A percentile compares a stretch with the other conserved stretches of the same genome.
Evolutionary conservation across 2,113 vertebrate species (phyloP).

Genomic region (Hemiprocne comata): DNA sequence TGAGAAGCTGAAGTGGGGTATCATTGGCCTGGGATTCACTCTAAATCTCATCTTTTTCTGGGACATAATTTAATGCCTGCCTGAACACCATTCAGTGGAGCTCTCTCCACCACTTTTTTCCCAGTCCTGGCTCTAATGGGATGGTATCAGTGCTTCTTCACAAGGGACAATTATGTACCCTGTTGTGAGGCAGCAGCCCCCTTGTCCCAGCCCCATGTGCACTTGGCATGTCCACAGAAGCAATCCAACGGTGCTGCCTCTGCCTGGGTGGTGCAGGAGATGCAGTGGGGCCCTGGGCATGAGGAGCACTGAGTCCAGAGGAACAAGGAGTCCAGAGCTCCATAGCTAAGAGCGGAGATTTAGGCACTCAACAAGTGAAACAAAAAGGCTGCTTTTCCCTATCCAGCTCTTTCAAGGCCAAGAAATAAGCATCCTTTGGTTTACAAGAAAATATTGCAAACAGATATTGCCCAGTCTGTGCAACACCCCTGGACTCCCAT

Average conservation of each 20-base stretch:
- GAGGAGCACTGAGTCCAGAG: neutral
- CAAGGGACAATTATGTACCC: neutral
- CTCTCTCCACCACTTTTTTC: neutral
- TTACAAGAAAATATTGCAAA: neutral
- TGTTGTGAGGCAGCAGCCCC: neutral
- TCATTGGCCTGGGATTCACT: neutral
- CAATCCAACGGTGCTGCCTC: neutral
- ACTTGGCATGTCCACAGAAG: accelerated
- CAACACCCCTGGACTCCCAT: neutral
- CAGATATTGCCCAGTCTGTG: neutral
- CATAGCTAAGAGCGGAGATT: neutral
- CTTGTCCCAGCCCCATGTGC: neutral
- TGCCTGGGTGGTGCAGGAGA: neutral
- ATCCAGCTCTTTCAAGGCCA: neutral
- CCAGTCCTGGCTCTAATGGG: neutral
- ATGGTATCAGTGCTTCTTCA: neutral
- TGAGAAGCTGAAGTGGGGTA: neutral
- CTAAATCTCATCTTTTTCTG: neutral
- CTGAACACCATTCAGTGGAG: neutral
- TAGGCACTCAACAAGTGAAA: neutral
- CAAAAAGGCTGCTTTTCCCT: neutral
- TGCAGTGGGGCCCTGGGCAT: neutral
- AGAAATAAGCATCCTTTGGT: neutral
- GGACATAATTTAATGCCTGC: neutral
- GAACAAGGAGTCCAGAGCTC: neutral